Evolutionary conservation across 2,888 invertebrate genomes (phyloP).

Genomic region (Griposia aprilina): DNA sequence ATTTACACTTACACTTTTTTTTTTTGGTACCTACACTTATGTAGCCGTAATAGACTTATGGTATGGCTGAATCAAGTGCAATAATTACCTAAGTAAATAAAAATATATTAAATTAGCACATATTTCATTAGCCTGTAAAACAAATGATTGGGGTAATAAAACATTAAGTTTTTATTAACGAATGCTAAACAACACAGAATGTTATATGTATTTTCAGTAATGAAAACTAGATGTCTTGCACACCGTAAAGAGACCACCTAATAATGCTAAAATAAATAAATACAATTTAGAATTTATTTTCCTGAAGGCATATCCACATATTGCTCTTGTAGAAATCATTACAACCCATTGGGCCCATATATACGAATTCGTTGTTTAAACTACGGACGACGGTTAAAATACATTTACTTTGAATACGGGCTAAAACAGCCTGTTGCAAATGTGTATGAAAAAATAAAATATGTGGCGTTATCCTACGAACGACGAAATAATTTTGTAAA

Average conservation of each 20-base stretch:
- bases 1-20: not conserved
- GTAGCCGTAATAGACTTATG: not conserved
- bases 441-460: slow-evolving; percentile 31
- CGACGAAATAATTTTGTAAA: slow-evolving; percentile 18
- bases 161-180: not conserved
- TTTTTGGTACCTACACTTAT: too few relatives aligned
- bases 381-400: slow-evolving; percentile 82
- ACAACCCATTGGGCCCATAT: slow-evolving; percentile 84
- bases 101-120: not conserved
- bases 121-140: not conserved
- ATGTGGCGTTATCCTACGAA: slow-evolving; percentile 25
- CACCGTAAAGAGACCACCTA: not conserved
- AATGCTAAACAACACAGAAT: not conserved
- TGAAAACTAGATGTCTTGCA: not conserved
- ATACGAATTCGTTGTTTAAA: slow-evolving; percentile 84
- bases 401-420: slow-evolving; percentile 81
- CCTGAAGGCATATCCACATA: slow-evolving; percentile 73
- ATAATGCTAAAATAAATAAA: not conserved
- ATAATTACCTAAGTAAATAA: not conserved
- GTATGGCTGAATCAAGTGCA: not conserved
- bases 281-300: slow-evolving; percentile 16
- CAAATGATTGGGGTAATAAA: not conserved
- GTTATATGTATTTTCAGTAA: not conserved
- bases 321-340: slow-evolving; percentile 78
- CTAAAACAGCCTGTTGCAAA: slow-evolving; percentile 68